phyloP scores from a whole-genome alignment of 2,797 vertebrate genomes.

The Aphelocoma californica region DNA sequence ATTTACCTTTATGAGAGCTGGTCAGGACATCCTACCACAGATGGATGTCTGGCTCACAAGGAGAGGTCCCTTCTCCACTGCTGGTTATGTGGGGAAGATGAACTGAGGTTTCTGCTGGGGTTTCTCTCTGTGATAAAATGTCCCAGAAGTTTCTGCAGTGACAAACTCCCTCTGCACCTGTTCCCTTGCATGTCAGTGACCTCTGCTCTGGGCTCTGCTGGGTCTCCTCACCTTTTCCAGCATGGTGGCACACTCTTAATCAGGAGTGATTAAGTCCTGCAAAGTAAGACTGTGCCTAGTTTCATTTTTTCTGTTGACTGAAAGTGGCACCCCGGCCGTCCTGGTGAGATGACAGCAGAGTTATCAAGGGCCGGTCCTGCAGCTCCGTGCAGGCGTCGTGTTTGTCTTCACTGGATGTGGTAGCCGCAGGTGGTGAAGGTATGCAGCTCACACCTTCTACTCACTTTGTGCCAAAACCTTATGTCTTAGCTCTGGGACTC shows the following conservation, averaged over 20 bases:
- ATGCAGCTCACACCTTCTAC: not conserved
- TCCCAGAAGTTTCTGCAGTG: not conserved
- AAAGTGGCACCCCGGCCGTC: not conserved
- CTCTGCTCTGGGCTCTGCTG: not conserved
- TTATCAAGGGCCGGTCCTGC: not conserved
- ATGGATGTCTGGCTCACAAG: not conserved
- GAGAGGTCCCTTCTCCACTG: not conserved
- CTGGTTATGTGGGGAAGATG: not conserved
- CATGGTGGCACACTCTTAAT: rapidly evolving
- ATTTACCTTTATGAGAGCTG: not conserved
- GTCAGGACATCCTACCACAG: not conserved
- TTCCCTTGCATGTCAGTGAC: not conserved
- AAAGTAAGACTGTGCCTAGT: not conserved
- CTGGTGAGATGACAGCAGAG: not conserved
- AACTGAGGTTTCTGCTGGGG: not conserved
- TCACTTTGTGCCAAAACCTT: not conserved
- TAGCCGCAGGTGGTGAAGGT: not conserved
- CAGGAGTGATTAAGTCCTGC: not conserved
- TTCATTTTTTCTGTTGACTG: not conserved
- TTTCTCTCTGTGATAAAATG: not conserved
- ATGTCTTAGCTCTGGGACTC: not conserved
- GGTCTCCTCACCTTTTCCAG: not conserved
- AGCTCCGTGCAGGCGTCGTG: not conserved
- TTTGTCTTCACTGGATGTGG: not conserved
- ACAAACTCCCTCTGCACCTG: not conserved